Conservation (phyloP, 2,797 vertebrate genomes). For the Neosalanx taihuensis region DNA sequence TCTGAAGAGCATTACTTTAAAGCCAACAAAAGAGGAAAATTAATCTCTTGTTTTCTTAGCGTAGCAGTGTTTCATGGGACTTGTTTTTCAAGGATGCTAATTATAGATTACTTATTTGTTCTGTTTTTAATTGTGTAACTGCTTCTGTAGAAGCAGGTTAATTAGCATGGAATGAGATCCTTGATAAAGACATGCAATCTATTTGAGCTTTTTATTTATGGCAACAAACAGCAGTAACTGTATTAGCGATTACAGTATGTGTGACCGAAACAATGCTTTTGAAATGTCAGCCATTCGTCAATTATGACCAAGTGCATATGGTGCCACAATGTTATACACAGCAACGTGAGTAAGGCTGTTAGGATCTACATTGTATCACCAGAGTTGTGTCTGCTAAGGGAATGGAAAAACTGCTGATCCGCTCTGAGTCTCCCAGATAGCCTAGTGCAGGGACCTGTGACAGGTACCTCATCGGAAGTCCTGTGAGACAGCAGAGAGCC, state of each 20-base stretch:
- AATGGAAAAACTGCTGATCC: not conserved
- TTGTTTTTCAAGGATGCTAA: not conserved
- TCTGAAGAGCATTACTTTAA: not conserved
- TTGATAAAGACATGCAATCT: not conserved
- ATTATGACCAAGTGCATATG: not conserved
- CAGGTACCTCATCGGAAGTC: not conserved
- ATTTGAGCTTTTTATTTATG: not conserved
- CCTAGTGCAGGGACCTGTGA: not conserved
- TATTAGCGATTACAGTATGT: not conserved
- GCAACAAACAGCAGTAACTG: not conserved
- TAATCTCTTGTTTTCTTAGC: not conserved
- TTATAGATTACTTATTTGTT: not conserved
- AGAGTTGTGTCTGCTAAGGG: conserved; percentile 7
- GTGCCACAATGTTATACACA: not conserved
- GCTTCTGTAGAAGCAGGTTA: not conserved
- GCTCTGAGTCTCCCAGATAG: not conserved
- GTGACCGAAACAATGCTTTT: no score
- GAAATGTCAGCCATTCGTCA: conserved; percentile 11
- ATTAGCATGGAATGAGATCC: not conserved
- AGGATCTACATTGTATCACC: conserved; percentile 4
- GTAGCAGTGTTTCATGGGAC: not conserved
- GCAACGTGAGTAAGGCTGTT: not conserved
- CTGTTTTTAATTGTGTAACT: not conserved
- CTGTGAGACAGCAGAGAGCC: no score
- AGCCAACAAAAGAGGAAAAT: not conserved